Conservation (phyloP, 1,140 invertebrate species). For the Drosophila ohnishii region DNA sequence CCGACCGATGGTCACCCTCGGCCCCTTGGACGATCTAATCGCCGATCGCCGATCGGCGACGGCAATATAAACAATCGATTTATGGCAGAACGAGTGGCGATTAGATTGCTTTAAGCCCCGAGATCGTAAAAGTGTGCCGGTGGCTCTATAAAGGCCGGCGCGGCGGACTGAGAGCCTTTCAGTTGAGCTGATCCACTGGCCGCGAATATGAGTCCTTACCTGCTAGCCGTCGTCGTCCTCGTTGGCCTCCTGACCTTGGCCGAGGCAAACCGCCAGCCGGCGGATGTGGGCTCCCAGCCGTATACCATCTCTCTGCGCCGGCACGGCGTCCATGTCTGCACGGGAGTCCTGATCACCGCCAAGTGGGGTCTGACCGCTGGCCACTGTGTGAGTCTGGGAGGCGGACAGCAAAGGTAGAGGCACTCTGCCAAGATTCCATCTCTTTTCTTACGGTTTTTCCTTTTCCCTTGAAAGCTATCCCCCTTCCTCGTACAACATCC, state of each 20-base stretch:
- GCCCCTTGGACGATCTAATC: slow-evolving; percentile 35
- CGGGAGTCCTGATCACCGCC: slow-evolving; percentile 47
- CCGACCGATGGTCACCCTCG: slow-evolving; percentile 10
- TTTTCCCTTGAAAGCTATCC: slow-evolving; percentile 54
- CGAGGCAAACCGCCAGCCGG: slow-evolving; percentile 10
- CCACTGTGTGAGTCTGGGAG: slow-evolving; percentile 61
- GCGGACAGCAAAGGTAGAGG: slow-evolving; percentile 64
- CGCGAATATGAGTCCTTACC: slow-evolving; percentile 20
- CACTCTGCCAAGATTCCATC: too few species aligned
- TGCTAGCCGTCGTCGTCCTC: neutral
- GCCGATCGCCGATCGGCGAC: slow-evolving; percentile 14
- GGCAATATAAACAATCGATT: slow-evolving; percentile 8
- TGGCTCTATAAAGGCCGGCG: slow-evolving; percentile 25
- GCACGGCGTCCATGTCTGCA: slow-evolving; percentile 57
- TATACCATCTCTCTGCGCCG: slow-evolving; percentile 66
- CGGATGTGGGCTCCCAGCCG: slow-evolving; percentile 62
- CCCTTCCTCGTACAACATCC: slow-evolving; percentile 43
- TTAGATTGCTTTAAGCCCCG: slow-evolving; percentile 21
- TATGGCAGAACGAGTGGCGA: slow-evolving; percentile 8
- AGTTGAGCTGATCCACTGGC: neutral
- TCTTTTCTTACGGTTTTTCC: too few species aligned
- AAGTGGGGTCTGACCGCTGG: slow-evolving; percentile 57
- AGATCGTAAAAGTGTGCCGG: slow-evolving; percentile 19
- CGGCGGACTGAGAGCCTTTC: slow-evolving; percentile 3
- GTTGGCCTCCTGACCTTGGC: neutral